phyloP scores from a whole-genome alignment of 1,140 invertebrate species.

The Drosophila sp. region DNA sequence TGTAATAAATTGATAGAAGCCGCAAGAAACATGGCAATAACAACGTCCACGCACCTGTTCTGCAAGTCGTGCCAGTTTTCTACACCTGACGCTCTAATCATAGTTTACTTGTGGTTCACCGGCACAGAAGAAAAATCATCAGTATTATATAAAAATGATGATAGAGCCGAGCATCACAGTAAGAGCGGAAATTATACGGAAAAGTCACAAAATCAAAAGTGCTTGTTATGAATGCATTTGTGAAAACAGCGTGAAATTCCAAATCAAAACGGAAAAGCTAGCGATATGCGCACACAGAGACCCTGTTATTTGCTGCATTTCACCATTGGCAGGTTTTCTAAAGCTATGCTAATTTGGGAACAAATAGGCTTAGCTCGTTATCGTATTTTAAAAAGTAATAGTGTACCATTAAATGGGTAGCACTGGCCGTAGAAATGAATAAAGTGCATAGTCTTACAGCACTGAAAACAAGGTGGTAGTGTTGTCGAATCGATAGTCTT shows the following conservation, averaged over 20 bases:
- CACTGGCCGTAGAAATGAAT: conserved; percentile 1
- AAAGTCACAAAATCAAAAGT: conserved; percentile 48
- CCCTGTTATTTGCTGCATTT: conserved; percentile 33
- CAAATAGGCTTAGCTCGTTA: conserved; percentile 19
- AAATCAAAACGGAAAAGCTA: conserved; percentile 29
- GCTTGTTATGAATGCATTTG: conserved; percentile 53
- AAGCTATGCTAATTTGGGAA: conserved; percentile 16
- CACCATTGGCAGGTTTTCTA: conserved; percentile 24
- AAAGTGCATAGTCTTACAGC: background rate
- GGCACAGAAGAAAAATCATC: conserved; percentile 24
- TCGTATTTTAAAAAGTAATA: conserved; percentile 36
- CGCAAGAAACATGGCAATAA: conserved; percentile 30
- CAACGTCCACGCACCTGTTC: conserved; percentile 69
- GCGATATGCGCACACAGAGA: conserved; percentile 5
- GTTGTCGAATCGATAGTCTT: conserved; percentile 21
- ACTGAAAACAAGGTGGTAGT: conserved; percentile 14
- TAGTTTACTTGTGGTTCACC: conserved; percentile 16
- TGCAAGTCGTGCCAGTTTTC: conserved; percentile 68
- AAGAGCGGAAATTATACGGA: conserved; percentile 67
- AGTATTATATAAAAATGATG: conserved; percentile 76
- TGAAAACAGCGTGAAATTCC: conserved; percentile 33
- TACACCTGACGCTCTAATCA: conserved; percentile 60
- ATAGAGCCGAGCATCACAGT: conserved; percentile 31
- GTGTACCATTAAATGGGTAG: background rate
- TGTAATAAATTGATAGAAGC: conserved; percentile 76